phyloP scores from a whole-genome alignment of 2,113 vertebrate genomes.

The Siniperca chuatsi region DNA sequence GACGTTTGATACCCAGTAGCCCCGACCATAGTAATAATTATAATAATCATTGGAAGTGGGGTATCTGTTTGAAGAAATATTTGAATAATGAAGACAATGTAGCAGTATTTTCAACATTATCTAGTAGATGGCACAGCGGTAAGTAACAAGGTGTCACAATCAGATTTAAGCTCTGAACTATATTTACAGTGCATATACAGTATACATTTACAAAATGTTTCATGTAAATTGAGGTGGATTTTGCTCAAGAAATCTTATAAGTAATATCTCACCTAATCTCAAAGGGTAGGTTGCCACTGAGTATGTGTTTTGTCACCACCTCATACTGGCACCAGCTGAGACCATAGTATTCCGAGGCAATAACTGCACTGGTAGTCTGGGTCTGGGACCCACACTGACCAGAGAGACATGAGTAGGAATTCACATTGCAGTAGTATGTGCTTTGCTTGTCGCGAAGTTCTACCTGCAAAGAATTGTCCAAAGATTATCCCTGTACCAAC shows the following conservation, averaged over 20 bases:
- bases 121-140: not conserved
- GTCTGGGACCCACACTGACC: conserved; percentile 46
- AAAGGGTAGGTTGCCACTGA: conserved; percentile 65
- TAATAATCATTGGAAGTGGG: not conserved
- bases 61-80: conserved; percentile 9
- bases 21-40: accelerated
- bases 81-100: not conserved
- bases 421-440: not conserved
- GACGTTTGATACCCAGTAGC: not conserved
- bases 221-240: not conserved
- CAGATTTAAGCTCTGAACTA: not conserved
- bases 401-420: not conserved
- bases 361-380: accelerated
- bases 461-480: conserved; percentile 47
- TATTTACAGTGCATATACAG: not conserved
- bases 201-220: no score
- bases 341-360: not conserved
- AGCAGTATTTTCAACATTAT: not conserved
- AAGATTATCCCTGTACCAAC: not conserved
- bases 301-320: not conserved
- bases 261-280: conserved; percentile 52
- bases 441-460: conserved; percentile 54
- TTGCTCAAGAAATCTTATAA: not conserved
- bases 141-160: not conserved
- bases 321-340: conserved; percentile 53